Percentiles rank a stretch among this genome's conserved stretches.
These are phyloP conservation scores for Limnephilus rhombicus DNA, from an alignment of 2,888 invertebrate genomes.

Conservation along the genomic window DNA sequence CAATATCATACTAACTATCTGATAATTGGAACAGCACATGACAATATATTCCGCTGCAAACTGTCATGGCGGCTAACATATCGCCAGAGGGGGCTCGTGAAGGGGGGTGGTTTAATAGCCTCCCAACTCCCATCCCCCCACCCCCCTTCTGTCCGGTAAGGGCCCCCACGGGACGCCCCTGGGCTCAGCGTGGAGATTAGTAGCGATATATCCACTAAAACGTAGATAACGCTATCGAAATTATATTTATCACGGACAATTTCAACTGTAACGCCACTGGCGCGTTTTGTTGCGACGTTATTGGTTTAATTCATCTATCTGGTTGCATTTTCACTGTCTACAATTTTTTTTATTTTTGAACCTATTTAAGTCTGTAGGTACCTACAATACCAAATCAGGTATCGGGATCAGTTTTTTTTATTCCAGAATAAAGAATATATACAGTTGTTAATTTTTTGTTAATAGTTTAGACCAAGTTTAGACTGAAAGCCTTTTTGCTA, in stretches of 20 bases:
- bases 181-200: constrained; percentile 48
- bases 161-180: constrained; percentile 58
- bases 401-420: too few species aligned
- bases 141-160: constrained; percentile 31
- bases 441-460: too few species aligned
- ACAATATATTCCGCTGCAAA: constrained; percentile 34
- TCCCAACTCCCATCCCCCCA: neutral
- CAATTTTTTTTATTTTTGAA: neutral
- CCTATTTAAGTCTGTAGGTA: too few species aligned
- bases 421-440: too few species aligned
- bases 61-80: constrained; percentile 40
- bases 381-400: too few species aligned
- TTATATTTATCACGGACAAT: neutral
- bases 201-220: constrained; percentile 52
- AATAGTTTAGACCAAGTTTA: too few species aligned
- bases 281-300: neutral
- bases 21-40: constrained; percentile 15
- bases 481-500: too few species aligned
- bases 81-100: neutral
- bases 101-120: neutral
- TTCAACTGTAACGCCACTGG: neutral
- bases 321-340: neutral
- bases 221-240: constrained; percentile 35
- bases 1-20: neutral
- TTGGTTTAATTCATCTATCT: neutral